These are phyloP conservation scores for Corydoras sp. DNA, from an alignment of 2,113 vertebrate species.

Conservation along the genomic window DNA sequence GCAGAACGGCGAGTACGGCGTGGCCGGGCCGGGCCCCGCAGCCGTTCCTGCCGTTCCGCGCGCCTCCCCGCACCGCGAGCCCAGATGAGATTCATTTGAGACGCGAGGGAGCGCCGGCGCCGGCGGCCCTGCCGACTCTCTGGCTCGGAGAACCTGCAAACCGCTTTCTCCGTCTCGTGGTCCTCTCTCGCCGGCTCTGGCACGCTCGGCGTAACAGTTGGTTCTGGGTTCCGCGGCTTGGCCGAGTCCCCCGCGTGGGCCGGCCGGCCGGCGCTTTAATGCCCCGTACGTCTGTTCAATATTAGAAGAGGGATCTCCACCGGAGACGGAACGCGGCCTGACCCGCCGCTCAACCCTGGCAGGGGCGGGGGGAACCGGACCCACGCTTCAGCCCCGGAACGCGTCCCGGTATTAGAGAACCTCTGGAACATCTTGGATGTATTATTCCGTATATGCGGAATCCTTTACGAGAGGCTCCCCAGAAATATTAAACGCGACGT, in stretches of 20 bases:
- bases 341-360: not conserved
- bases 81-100: slow-evolving; percentile 37
- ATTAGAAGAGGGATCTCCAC: slow-evolving; percentile 48
- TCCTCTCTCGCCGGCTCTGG: slow-evolving; percentile 35
- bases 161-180: slow-evolving; percentile 18
- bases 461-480: no score
- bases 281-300: slow-evolving; percentile 51
- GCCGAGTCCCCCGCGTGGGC: slow-evolving; percentile 9
- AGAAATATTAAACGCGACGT: no score
- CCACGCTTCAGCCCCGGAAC: not conserved
- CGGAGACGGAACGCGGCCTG: slow-evolving; percentile 31
- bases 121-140: slow-evolving; percentile 50
- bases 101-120: slow-evolving; percentile 32
- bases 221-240: slow-evolving; percentile 7
- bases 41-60: not conserved
- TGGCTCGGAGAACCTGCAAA: slow-evolving; percentile 33
- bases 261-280: slow-evolving; percentile 48
- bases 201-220: slow-evolving; percentile 1
- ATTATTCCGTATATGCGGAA: no score
- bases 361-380: not conserved
- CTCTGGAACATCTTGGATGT: no score
- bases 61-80: slow-evolving; percentile 26
- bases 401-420: no score
- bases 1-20: no score
- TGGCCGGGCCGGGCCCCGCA: no score